Base-by-base conservation (phyloP, 2,113 vertebrate species). In the Dipodomys merriami region DNA sequence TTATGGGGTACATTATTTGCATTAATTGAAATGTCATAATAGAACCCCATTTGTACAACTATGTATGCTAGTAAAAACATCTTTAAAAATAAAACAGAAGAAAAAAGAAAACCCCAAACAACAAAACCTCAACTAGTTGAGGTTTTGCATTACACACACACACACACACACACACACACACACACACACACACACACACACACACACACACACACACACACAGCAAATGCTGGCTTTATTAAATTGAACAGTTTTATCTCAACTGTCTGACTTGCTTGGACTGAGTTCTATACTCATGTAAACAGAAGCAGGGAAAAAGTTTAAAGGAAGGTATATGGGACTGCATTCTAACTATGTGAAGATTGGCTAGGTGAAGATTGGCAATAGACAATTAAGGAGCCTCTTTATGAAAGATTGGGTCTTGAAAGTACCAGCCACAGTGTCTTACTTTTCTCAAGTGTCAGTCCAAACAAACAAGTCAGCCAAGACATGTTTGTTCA, bases 241-340 rank as follows among this genome's bases (percentile, higher is more conserved):
- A 72, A 88, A 74, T 85, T 65, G 60, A 65, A 81, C 87, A 73
- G 49, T 91, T 64, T 73, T 9, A 69, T 74, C 65, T 64, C 39
- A 83, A 76, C 16, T 53, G 19, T 72, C 29, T 83, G 18, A 67
- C 30, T 65, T 82, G 68, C 67, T 76, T 85, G 44, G 81, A 76
- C 12, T 71, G 64, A 44, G 15, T 67, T 92, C 29, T 12, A 20
- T 86, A 65, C 30, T 30, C 11, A 22, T 35, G 64, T 65, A 29
- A 88, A 46, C 46, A 87, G 6, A 71, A 82, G 22, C 25, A 74
- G 18, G 20, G 7, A 73, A 84, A 16, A 5, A 25, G 84, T 80
- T 18, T 78, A 87, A 82, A n/a, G 72, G 57, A 82, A 83, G 13
- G 2, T 72, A 15, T 53, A 22, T 33, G 7, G 23, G 35, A 44